Percentiles rank a stretch among this genome's conserved stretches.
Conservation (phyloP, 1,140 invertebrate species). For the Maconellicoccus hirsutus region DNA sequence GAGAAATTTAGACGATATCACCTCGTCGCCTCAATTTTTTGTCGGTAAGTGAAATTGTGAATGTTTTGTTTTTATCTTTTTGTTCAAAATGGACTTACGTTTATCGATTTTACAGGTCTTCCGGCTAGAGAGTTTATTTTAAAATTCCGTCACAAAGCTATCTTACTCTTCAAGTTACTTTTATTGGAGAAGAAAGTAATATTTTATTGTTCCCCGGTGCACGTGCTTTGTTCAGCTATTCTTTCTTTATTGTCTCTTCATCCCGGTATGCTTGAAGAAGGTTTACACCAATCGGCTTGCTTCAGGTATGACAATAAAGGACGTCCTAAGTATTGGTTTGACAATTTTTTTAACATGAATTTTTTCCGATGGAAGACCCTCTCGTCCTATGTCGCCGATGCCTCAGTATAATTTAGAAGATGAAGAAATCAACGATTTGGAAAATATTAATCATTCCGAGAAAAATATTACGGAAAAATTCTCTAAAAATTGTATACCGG, state of each 20-base stretch:
- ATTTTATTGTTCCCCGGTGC: constrained; percentile 87
- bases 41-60: constrained; percentile 51
- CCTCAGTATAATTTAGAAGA: constrained; percentile 44
- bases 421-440: constrained; percentile 2
- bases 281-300: constrained; percentile 70
- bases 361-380: constrained; percentile 40
- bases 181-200: constrained; percentile 81
- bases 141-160: constrained; percentile 80
- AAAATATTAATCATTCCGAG: constrained; percentile 8
- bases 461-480: constrained; percentile 1
- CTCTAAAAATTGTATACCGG: not conserved
- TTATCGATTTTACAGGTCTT: constrained; percentile 47
- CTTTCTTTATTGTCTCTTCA: constrained; percentile 80
- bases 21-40: constrained; percentile 59
- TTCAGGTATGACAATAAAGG: constrained; percentile 45
- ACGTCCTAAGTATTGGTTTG: not conserved
- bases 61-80: not conserved
- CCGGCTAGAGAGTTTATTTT: constrained; percentile 67
- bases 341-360: not conserved
- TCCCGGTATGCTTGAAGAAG: constrained; percentile 79
- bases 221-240: constrained; percentile 73
- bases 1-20: constrained; percentile 42
- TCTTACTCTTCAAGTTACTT: constrained; percentile 87
- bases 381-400: constrained; percentile 66
- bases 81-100: not conserved